Conservation (phyloP, 2,113 vertebrate species). For the Galemys pyrenaicus region DNA sequence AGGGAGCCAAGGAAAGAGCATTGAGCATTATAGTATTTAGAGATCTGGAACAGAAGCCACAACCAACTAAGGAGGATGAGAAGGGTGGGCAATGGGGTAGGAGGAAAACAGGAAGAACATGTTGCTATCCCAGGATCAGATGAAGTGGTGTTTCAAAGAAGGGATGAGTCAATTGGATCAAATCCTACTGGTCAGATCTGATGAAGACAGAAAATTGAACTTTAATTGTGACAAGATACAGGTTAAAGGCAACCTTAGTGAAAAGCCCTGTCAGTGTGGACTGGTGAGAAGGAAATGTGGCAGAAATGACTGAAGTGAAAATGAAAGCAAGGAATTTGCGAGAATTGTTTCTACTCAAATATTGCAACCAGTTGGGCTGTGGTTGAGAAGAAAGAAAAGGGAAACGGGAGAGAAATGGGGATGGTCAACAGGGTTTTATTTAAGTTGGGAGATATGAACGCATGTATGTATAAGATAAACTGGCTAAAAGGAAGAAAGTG, state of each 20-base stretch:
- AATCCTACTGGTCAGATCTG: neutral
- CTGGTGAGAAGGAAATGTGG: neutral
- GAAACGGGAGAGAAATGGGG: neutral
- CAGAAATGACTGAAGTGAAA: neutral
- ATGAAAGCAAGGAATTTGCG: neutral
- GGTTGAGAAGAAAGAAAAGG: neutral
- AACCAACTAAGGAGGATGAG: neutral
- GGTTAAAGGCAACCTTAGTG: neutral
- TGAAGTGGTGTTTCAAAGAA: neutral
- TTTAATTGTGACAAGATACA: neutral
- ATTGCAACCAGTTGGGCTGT: neutral
- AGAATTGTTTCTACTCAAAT: neutral
- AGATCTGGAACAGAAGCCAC: neutral
- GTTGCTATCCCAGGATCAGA: neutral
- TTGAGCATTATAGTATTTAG: neutral
- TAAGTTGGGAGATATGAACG: neutral
- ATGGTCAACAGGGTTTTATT: neutral
- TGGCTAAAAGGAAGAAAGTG: neutral
- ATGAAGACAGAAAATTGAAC: slow-evolving; percentile 1
- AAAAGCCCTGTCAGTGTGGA: neutral
- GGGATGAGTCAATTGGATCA: neutral
- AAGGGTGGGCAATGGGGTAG: neutral
- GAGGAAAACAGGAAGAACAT: neutral
- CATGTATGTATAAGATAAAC: neutral
- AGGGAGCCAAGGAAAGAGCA: neutral